Percentiles rank a stretch among this genome's conserved stretches.
These are phyloP conservation scores for Catonia carolina DNA, from an alignment of 2,888 invertebrate genomes.

Conservation along the genomic window DNA sequence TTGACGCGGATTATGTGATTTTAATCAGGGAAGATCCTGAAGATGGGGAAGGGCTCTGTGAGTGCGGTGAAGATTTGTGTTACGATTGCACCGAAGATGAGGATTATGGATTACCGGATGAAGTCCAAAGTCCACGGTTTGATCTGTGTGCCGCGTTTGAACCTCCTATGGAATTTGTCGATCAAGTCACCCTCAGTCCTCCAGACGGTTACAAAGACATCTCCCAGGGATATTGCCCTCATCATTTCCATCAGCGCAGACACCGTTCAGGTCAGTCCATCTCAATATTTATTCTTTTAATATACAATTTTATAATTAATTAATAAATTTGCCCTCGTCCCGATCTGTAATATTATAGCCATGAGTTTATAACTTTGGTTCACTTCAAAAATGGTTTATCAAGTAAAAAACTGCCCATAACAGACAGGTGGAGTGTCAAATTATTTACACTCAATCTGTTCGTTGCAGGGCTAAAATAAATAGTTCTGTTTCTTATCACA, in stretches of 20 bases:
- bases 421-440: too few species aligned
- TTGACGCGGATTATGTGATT: slow-evolving; percentile 88
- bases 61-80: slow-evolving; percentile 63
- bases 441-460: too few species aligned
- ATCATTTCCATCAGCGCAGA: slow-evolving; percentile 15
- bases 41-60: slow-evolving; percentile 72
- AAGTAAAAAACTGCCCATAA: too few species aligned
- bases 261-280: not conserved
- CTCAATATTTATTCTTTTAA: too few species aligned
- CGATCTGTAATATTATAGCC: too few species aligned
- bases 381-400: too few species aligned
- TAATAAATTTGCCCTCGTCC: too few species aligned
- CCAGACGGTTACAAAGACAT: slow-evolving; percentile 88
- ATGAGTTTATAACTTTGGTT: too few species aligned
- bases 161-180: slow-evolving; percentile 64
- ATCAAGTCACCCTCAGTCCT: slow-evolving; percentile 79
- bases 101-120: slow-evolving; percentile 39
- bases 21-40: slow-evolving; percentile 80
- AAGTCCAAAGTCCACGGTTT: slow-evolving; percentile 19
- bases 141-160: slow-evolving; percentile 46
- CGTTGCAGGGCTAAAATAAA: too few species aligned
- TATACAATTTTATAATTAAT: too few species aligned
- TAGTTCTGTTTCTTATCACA: too few species aligned
- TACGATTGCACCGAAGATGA: slow-evolving; percentile 46
- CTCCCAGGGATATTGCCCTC: slow-evolving; percentile 39